These are phyloP conservation scores for Tromatobia lineatoria DNA, from an alignment of 2,888 invertebrate species.

Conservation along the genomic window DNA sequence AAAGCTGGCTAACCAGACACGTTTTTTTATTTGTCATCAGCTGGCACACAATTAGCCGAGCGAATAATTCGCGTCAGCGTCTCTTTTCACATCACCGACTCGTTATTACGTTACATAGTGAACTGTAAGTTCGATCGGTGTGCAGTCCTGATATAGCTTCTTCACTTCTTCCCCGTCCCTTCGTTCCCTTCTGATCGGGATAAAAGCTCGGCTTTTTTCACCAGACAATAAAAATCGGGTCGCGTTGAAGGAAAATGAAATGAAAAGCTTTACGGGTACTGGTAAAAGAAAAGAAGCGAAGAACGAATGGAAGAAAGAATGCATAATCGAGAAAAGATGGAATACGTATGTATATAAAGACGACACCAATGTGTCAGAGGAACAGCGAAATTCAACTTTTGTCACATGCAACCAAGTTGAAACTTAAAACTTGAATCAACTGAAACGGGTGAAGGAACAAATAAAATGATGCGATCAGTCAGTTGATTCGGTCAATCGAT, in stretches of 20 bases:
- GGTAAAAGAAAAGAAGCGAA: neutral
- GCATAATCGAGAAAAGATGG: conserved; percentile 20
- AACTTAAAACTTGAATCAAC: conserved; percentile 74
- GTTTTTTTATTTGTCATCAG: conserved; percentile 23
- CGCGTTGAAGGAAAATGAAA: conserved; percentile 46
- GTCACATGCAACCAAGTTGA: conserved; percentile 70
- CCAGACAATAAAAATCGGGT: conserved; percentile 51
- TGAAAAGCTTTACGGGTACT: conserved; percentile 22
- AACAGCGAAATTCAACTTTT: conserved; percentile 67
- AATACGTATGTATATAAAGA: neutral
- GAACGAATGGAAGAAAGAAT: conserved; percentile 19
- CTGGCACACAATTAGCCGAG: conserved; percentile 49
- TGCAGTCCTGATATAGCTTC: conserved; percentile 31
- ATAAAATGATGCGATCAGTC: neutral
- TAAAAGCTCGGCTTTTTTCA: conserved; percentile 11
- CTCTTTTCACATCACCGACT: conserved; percentile 37
- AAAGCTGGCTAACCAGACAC: neutral
- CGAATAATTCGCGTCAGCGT: conserved; percentile 42
- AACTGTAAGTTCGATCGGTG: conserved; percentile 32
- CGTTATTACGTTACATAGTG: conserved; percentile 31
- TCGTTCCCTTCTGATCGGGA: neutral
- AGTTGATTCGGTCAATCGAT: too few relatives aligned
- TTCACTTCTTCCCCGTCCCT: neutral
- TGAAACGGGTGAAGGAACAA: conserved; percentile 22
- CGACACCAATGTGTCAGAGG: neutral